Evolutionary conservation across 1,140 invertebrate species (phyloP).

Genomic region (Halictus rubicundus): DNA sequence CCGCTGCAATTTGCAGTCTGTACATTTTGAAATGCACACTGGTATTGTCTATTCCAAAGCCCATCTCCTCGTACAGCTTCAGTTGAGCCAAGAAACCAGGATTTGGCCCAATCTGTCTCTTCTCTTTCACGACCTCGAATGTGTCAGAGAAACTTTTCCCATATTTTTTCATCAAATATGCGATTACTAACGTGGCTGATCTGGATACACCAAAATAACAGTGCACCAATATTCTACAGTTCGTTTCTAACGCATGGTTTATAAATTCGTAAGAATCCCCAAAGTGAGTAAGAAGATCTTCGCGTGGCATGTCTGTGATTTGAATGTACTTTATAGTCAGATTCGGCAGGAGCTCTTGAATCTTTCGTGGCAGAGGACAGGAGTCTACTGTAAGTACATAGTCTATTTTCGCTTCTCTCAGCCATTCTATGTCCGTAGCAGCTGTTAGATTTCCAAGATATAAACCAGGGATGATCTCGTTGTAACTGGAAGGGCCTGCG

Average conservation of each 20-base stretch:
- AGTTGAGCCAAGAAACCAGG: conserved; percentile 88
- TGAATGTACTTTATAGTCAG: conserved; percentile 89
- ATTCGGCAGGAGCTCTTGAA: conserved; percentile 83
- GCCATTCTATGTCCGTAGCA: conserved; percentile 86
- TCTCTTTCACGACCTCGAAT: conserved; percentile 84
- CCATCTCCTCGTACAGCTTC: conserved; percentile 89
- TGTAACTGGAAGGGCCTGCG: conserved; percentile 84
- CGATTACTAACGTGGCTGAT: conserved; percentile 90
- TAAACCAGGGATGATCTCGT: conserved; percentile 86
- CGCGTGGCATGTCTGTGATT: conserved; percentile 90
- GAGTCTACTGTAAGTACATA: conserved; percentile 91
- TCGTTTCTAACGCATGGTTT: conserved; percentile 80
- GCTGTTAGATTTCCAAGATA: conserved; percentile 90
- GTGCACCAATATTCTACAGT: conserved; percentile 87
- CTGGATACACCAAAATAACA: conserved; percentile 94
- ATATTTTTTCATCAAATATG: conserved; percentile 92
- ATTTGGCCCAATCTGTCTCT: conserved; percentile 86
- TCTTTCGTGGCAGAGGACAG: conserved; percentile 88
- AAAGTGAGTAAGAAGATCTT: conserved; percentile 90
- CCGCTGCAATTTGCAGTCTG: conserved; percentile 88
- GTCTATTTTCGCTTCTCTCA: conserved; percentile 85
- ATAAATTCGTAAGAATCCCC: conserved; percentile 89
- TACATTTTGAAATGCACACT: conserved; percentile 89
- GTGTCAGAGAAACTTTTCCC: conserved; percentile 86
- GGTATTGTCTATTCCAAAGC: conserved; percentile 85